A percentile compares a stretch with the other conserved stretches of the same genome.
phyloP scores from a whole-genome alignment of 2,113 vertebrate species.

The Sebastes fasciatus region DNA sequence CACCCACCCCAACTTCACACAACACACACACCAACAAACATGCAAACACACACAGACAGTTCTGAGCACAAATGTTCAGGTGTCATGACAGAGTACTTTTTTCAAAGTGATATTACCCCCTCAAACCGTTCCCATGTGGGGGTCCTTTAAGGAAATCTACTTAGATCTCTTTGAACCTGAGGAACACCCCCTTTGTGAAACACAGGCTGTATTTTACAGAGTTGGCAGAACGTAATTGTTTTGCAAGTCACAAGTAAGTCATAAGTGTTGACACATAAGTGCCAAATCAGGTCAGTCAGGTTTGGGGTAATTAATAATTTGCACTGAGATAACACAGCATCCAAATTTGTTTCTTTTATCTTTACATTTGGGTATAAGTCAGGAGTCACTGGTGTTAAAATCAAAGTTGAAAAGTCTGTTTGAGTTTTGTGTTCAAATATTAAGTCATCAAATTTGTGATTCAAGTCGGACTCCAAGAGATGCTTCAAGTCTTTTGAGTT shows the following conservation, averaged over 20 bases:
- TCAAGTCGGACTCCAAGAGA: neutral
- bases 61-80: neutral
- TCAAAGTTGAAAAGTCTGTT: neutral
- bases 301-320: neutral
- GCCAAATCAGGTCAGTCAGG: neutral
- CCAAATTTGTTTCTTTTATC: neutral
- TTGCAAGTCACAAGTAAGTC: constrained; percentile 1
- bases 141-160: neutral
- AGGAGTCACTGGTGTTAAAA: neutral
- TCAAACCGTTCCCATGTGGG: neutral
- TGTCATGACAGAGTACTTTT: neutral
- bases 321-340: neutral
- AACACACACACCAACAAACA: neutral
- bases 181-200: neutral
- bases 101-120: neutral
- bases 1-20: neutral
- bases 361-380: neutral
- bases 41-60: constrained; percentile 3
- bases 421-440: neutral
- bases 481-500: neutral
- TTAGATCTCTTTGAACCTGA: constrained; percentile 10
- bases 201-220: neutral
- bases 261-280: neutral
- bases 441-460: neutral
- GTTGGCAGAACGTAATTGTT: neutral